phyloP scores from a whole-genome alignment of 2,888 invertebrate species.

The Molorchus minor region DNA sequence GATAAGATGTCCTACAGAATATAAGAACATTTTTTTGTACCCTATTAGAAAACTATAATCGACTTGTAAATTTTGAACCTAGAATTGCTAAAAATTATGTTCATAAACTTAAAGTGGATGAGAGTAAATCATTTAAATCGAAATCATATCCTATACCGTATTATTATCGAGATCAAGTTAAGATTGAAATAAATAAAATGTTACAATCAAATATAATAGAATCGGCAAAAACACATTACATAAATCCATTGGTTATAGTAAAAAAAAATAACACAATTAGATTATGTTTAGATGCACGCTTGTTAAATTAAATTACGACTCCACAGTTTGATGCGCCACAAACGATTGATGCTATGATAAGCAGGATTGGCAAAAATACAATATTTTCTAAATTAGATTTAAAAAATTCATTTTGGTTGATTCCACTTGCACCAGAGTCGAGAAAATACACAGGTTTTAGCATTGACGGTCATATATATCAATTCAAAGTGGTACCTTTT shows the following conservation, averaged over 20 bases:
- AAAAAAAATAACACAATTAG: neutral
- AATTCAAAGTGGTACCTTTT: neutral
- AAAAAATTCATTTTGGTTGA: slow-evolving; percentile 1
- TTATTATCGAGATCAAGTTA: neutral
- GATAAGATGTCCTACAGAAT: neutral
- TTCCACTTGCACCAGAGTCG: neutral
- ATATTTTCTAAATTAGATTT: neutral
- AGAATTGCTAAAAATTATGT: too few relatives aligned
- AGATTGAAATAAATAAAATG: neutral
- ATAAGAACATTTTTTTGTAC: neutral
- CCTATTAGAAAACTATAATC: neutral
- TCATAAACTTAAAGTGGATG: neutral
- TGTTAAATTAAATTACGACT: neutral
- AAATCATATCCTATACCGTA: neutral
- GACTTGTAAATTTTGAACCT: neutral
- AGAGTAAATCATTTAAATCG: neutral
- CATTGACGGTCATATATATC: neutral
- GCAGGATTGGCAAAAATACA: neutral
- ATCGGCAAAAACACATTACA: neutral
- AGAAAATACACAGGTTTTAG: neutral
- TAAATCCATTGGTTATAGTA: neutral
- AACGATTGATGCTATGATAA: neutral
- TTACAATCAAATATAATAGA: neutral
- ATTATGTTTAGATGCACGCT: neutral
- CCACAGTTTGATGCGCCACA: neutral